A percentile compares a stretch with the other conserved stretches of the same genome.
phyloP scores from a whole-genome alignment of 2,797 vertebrate species.

The Echiichthys vipera region DNA sequence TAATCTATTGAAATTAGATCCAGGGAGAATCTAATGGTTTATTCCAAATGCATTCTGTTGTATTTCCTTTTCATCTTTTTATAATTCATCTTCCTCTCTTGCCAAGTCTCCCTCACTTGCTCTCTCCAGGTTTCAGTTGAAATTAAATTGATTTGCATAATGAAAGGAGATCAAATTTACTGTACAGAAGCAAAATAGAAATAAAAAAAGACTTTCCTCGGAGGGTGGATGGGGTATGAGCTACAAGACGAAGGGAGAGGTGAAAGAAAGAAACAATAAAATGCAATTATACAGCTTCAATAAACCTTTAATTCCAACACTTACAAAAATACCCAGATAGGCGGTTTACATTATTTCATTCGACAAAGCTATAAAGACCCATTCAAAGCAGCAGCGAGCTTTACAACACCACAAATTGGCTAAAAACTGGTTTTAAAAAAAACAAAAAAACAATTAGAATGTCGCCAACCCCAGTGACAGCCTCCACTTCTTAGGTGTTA shows the following conservation, averaged over 20 bases:
- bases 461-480: slow-evolving; percentile 67
- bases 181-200: slow-evolving; percentile 68
- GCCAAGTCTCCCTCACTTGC: slow-evolving; percentile 43
- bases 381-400: slow-evolving; percentile 69
- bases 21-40: slow-evolving; percentile 62
- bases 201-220: slow-evolving; percentile 69
- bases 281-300: slow-evolving; percentile 84
- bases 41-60: slow-evolving; percentile 64
- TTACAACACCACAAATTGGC: slow-evolving; percentile 78
- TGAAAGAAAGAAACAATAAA: slow-evolving; percentile 84
- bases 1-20: slow-evolving; percentile 74
- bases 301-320: slow-evolving; percentile 80
- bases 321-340: slow-evolving; percentile 82
- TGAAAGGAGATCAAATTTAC: slow-evolving; percentile 80
- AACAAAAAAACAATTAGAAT: slow-evolving; percentile 75
- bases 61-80: slow-evolving; percentile 73
- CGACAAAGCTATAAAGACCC: slow-evolving; percentile 77
- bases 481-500: slow-evolving; percentile 71
- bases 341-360: slow-evolving; percentile 80
- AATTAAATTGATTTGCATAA: slow-evolving; percentile 86
- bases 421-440: slow-evolving; percentile 70
- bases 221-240: slow-evolving; percentile 65
- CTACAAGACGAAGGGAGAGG: slow-evolving; percentile 69
- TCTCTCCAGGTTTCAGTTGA: slow-evolving; percentile 66
- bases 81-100: slow-evolving; percentile 58